Conservation (phyloP, 2,113 vertebrate genomes). For the Coreoperca whiteheadi region DNA sequence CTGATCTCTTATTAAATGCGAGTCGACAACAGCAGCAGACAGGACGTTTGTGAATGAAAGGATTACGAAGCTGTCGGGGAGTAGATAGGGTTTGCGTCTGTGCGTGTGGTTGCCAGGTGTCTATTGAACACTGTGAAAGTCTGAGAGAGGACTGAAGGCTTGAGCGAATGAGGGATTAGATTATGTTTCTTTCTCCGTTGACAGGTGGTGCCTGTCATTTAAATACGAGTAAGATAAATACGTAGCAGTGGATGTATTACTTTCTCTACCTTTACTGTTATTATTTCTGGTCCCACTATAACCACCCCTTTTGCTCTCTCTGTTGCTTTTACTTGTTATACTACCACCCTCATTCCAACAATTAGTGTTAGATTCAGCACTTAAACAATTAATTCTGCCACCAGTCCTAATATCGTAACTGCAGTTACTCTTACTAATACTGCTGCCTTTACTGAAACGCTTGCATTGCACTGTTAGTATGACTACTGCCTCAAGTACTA, state of each 20-base stretch:
- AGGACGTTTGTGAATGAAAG: slow-evolving; percentile 22
- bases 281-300: background rate
- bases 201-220: background rate
- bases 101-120: slow-evolving; percentile 1
- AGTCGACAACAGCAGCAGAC: background rate
- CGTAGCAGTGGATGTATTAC: background rate
- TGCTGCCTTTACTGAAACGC: background rate
- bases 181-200: background rate
- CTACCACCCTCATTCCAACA: background rate
- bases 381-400: background rate
- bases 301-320: background rate
- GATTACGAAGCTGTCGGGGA: background rate
- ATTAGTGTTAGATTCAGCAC: background rate
- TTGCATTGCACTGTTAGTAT: background rate
- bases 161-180: background rate
- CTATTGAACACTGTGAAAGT: background rate
- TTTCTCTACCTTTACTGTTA: background rate
- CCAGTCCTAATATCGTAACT: background rate
- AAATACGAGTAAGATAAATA: background rate
- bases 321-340: background rate
- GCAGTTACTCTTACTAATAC: background rate
- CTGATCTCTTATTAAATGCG: background rate
- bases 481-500: background rate
- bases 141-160: background rate
- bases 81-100: background rate